Conservation (phyloP, 2,888 invertebrate species). For the Spodoptera exigua region DNA sequence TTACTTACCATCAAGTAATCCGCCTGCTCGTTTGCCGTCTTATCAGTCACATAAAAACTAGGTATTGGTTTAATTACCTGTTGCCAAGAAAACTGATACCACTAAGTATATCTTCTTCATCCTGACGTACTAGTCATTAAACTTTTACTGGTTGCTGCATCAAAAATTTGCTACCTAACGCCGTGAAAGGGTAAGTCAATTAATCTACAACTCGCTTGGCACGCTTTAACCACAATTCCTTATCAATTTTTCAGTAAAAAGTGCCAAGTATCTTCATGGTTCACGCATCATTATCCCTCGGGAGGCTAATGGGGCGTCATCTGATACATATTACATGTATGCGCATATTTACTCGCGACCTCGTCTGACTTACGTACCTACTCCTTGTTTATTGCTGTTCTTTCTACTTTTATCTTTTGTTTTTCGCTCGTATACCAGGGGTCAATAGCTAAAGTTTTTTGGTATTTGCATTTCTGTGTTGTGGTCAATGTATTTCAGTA, state of each 20-base stretch:
- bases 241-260: slow-evolving; percentile 25
- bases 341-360: slow-evolving; percentile 61
- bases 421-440: slow-evolving; percentile 3
- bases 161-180: too few species aligned
- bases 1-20: too few species aligned
- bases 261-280: slow-evolving; percentile 50
- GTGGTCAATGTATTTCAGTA: too few species aligned
- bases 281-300: slow-evolving; percentile 67
- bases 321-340: slow-evolving; percentile 58
- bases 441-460: neutral
- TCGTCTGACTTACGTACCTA: slow-evolving; percentile 26
- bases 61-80: too few species aligned
- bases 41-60: too few species aligned
- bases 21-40: too few species aligned
- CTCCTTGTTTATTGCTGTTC: slow-evolving; percentile 20
- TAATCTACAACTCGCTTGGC: slow-evolving; percentile 11
- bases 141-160: too few species aligned
- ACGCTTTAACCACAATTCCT: neutral
- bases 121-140: too few species aligned
- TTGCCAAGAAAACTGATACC: too few species aligned
- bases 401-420: slow-evolving; percentile 21
- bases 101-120: too few species aligned
- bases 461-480: too few species aligned
- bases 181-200: neutral
- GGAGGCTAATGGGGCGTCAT: slow-evolving; percentile 61